A percentile compares a stretch with the other conserved stretches of the same genome.
These are phyloP conservation scores for Dendrophyllia cribrosa DNA, from an alignment of 64 coral and sea anemone species.

Conservation along the genomic window DNA sequence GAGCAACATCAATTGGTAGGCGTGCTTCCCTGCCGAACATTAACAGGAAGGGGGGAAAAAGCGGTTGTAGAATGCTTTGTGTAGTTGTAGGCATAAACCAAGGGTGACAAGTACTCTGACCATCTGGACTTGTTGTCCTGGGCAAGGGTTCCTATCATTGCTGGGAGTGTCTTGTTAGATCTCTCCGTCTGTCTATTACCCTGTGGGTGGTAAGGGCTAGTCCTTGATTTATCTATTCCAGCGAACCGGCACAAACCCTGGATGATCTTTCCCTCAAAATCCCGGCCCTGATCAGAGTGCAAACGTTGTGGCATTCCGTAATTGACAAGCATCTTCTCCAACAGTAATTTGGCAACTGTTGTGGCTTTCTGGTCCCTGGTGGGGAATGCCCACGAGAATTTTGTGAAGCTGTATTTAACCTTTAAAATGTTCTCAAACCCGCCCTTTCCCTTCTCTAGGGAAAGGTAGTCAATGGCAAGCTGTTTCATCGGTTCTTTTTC, in stretches of 20 bases:
- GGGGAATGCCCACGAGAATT: slow-evolving; percentile 67
- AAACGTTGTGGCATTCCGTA: too few relatives aligned
- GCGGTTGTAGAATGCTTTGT: slow-evolving; percentile 30
- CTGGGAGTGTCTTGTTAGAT: slow-evolving; percentile 38
- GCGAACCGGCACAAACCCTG: slow-evolving; percentile 35
- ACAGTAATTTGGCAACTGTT: slow-evolving; percentile 68
- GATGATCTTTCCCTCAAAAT: slow-evolving; percentile 50
- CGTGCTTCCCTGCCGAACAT: slow-evolving; percentile 44
- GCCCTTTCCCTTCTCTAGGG: slow-evolving; percentile 50
- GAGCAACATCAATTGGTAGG: slow-evolving; percentile 55
- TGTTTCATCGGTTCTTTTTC: slow-evolving; percentile 66
- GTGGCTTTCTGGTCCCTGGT: slow-evolving; percentile 64
- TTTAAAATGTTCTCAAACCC: slow-evolving; percentile 60
- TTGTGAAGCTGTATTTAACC: slow-evolving; percentile 58
- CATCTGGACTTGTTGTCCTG: slow-evolving; percentile 55
- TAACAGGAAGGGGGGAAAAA: slow-evolving; percentile 45
- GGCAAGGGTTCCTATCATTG: slow-evolving; percentile 48
- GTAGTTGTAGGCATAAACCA: too few relatives aligned
- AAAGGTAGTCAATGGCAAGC: slow-evolving; percentile 62
- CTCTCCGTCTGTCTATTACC: slow-evolving; percentile 53
- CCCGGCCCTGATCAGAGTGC: slow-evolving; percentile 59
- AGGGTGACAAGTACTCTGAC: slow-evolving; percentile 31
- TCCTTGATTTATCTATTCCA: slow-evolving; percentile 41
- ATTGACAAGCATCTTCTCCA: slow-evolving; percentile 63
- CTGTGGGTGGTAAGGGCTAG: too few relatives aligned